Conservation (phyloP, 2,113 vertebrate species). For the Peromyscus polionotus region DNA sequence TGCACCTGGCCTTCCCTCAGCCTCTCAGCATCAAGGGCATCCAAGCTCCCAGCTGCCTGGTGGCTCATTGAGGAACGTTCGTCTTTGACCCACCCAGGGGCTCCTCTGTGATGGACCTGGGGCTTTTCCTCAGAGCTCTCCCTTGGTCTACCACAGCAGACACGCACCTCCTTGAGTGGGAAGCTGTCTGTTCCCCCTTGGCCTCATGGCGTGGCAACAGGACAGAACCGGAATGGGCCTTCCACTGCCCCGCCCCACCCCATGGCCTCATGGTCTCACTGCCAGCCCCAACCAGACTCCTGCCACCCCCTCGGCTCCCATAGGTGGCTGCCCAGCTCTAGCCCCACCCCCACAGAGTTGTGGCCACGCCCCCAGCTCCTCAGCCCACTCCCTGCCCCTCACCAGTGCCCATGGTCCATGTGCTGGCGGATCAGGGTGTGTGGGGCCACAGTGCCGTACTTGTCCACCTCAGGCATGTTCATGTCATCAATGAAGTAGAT, state of each 20-base stretch:
- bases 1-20: neutral
- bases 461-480: conserved; percentile 90
- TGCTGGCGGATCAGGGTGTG: conserved; percentile 90
- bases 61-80: neutral
- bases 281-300: neutral
- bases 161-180: too few relatives aligned
- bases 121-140: neutral
- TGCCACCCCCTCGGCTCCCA: too few relatives aligned
- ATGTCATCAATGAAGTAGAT: conserved; percentile 89
- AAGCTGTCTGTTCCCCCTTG: too few relatives aligned
- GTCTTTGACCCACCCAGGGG: neutral
- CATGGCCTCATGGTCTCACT: neutral
- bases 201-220: neutral
- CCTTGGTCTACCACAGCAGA: neutral
- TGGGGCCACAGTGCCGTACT: conserved; percentile 87
- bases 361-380: too few relatives aligned
- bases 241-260: neutral
- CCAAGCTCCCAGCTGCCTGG: neutral
- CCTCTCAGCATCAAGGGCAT: rapidly evolving
- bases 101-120: neutral
- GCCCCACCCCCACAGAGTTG: neutral
- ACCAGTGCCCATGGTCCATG: conserved; percentile 89
- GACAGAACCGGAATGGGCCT: neutral
- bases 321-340: too few relatives aligned
- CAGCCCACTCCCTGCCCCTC: neutral